Evolutionary conservation across 2,113 vertebrate species (phyloP).

Genomic region (Crotalus horridus): DNA sequence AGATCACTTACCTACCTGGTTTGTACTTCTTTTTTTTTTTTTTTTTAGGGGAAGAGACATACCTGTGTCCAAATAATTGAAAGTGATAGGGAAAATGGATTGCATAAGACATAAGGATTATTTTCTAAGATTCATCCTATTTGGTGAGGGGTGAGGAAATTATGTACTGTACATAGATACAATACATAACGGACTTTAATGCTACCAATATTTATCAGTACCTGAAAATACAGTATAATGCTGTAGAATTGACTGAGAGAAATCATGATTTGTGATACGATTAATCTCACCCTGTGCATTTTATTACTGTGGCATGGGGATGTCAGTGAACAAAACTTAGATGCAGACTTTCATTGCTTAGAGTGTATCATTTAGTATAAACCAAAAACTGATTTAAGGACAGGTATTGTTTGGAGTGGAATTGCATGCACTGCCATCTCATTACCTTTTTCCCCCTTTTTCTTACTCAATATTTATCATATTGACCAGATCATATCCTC

Average conservation of each 20-base stretch:
- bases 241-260: neutral
- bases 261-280: neutral
- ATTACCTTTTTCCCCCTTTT: neutral
- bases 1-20: slow-evolving; percentile 33
- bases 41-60: neutral
- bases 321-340: neutral
- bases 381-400: neutral
- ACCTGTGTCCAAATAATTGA: neutral
- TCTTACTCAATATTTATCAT: neutral
- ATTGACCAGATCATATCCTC: neutral
- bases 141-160: neutral
- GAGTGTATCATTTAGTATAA: neutral
- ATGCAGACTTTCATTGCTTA: neutral
- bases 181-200: slow-evolving; percentile 19
- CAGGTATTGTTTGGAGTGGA: neutral
- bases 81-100: slow-evolving; percentile 15
- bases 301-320: neutral
- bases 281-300: neutral
- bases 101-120: slow-evolving; percentile 16
- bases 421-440: neutral
- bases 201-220: neutral
- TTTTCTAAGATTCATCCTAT: slow-evolving; percentile 6
- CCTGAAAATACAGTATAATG: neutral
- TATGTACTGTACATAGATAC: neutral
- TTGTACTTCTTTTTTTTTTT: neutral